Evolutionary conservation across 2,113 vertebrate species (phyloP), one percentile per base, ranked within the genome.

Genomic region (Hippocampus abdominalis): DNA sequence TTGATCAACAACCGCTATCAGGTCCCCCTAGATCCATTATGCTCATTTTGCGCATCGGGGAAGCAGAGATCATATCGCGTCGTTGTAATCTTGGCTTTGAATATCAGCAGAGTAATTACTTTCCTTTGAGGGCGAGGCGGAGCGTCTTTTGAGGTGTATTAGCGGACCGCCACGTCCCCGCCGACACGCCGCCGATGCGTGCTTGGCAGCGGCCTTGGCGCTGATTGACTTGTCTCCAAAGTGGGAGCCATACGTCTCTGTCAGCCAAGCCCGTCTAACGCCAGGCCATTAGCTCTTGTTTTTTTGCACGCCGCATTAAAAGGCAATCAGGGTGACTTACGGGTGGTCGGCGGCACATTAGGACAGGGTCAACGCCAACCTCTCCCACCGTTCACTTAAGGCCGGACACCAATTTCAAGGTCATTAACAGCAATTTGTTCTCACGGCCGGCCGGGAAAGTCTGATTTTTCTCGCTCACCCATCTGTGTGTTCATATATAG

Each of bases 291-390:
- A 88, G 64, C 70, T 13, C 36, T 61, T 74, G 79, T 82, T 84
- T 77, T 76, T 66, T 39, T 23, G 29, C 57, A 60, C 83, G 76
- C 80, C 74, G 81, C 85, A 86, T 90, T 90, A 86, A 86, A 89
- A 87, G 78, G 81, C 82, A 79, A 85, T 89, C 86, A 87, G 64
- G 39, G 74, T 89, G 87, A 89, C 82, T 81, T 81, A 89, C 86
- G 74, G 57, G 84, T 79, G 81, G 82, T 88, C 83, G 75, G 76
- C 56, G 81, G 70, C 29, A 70, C 83, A 84, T 83, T 72, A 71
- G 81, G 80, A 72, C 68, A 25, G 68, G 77, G 84, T 84, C 81
- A 75, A 69, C 81, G 76, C n/a, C 63, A 78, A 75, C 74, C 80
- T 87, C 78, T 84, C 85, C 80, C 65, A 65, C 64, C 80, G 81